Conservation (phyloP, 2,888 invertebrate species). For the Anoncus sp. region DNA sequence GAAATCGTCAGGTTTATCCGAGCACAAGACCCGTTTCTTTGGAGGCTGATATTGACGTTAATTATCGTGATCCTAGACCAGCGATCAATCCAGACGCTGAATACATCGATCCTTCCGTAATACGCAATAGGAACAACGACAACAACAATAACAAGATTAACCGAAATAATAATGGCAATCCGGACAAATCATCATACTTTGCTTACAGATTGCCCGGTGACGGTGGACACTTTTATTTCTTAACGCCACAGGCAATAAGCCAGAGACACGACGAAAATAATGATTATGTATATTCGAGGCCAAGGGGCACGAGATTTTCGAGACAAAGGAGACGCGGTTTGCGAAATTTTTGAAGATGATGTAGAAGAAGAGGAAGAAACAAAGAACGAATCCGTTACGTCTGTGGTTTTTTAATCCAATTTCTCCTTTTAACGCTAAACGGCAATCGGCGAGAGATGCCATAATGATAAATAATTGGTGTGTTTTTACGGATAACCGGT, state of each 20-base stretch:
- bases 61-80: conserved; percentile 86
- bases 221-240: conserved; percentile 91
- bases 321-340: conserved; percentile 75
- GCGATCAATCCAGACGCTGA: conserved; percentile 86
- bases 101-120: conserved; percentile 82
- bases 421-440: conserved; percentile 23
- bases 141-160: too few relatives aligned
- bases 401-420: not conserved
- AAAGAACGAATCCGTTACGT: not conserved
- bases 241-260: conserved; percentile 88
- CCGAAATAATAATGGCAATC: too few relatives aligned
- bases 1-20: conserved; percentile 53
- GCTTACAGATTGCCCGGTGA: conserved; percentile 90
- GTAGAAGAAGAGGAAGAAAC: not conserved
- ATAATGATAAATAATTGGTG: conserved; percentile 62
- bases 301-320: conserved; percentile 73
- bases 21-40: conserved; percentile 75
- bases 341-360: conserved; percentile 65
- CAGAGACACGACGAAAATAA: conserved; percentile 76
- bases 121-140: conserved; percentile 65
- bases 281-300: conserved; percentile 75
- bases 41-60: conserved; percentile 85
- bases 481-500: conserved; percentile 56
- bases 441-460: conserved; percentile 69
- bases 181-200: conserved; percentile 85